Evolutionary conservation across 1,140 invertebrate species (phyloP).

Genomic region (Drosophila pseudoobscura): DNA sequence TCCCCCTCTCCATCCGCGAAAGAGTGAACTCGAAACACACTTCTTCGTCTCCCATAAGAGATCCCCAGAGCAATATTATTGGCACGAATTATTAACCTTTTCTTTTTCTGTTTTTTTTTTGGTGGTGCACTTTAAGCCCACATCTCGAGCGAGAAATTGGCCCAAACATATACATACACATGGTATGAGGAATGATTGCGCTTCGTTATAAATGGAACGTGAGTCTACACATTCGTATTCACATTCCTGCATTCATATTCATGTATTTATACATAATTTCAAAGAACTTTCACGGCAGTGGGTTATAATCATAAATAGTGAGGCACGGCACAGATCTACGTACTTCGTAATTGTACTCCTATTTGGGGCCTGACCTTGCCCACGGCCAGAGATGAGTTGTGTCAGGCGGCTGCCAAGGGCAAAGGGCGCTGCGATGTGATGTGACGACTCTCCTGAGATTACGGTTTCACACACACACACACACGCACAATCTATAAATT

Average conservation of each 20-base stretch:
- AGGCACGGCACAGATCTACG: slow-evolving; percentile 8
- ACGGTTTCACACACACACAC: no score
- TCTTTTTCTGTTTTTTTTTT: slow-evolving; percentile 18
- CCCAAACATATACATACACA: slow-evolving; percentile 25
- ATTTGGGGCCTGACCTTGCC: slow-evolving; percentile 33
- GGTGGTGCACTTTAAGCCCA: slow-evolving; percentile 58
- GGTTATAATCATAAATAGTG: slow-evolving; percentile 8
- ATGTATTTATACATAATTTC: slow-evolving; percentile 24
- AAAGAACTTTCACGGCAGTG: slow-evolving; percentile 44
- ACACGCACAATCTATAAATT: no score
- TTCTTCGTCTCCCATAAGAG: slow-evolving; percentile 50
- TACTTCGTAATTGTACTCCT: slow-evolving; percentile 13
- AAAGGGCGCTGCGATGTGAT: no score
- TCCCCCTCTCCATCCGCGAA: slow-evolving; percentile 18
- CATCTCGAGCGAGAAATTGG: slow-evolving; percentile 49
- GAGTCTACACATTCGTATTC: slow-evolving; percentile 32
- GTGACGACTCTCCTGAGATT: no score
- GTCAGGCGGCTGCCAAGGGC: no score
- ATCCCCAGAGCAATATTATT: slow-evolving; percentile 59
- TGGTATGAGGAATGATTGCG: slow-evolving; percentile 36
- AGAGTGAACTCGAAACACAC: slow-evolving; percentile 67
- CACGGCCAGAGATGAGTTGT: slow-evolving; percentile 6
- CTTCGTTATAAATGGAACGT: slow-evolving; percentile 48
- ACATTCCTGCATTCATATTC: slow-evolving; percentile 2
- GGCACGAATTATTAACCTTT: slow-evolving; percentile 61